Evolutionary conservation across 2,888 invertebrate species (phyloP).

Genomic region (Pilophorus perplexus): DNA sequence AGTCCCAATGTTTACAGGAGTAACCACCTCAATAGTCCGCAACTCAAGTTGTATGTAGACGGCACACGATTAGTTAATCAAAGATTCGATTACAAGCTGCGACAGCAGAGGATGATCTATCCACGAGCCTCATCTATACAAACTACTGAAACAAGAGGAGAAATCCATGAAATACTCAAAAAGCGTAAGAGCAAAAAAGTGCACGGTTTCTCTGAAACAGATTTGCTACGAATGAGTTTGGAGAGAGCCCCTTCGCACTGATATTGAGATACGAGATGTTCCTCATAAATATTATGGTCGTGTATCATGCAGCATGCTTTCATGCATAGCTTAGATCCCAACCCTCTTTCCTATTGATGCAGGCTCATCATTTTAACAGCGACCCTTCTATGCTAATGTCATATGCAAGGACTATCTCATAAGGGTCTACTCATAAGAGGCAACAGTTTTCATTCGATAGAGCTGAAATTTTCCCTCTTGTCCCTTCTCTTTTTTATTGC

Average conservation of each 20-base stretch:
- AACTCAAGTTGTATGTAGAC: no score
- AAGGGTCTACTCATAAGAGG: not conserved
- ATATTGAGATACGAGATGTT: conserved; percentile 19
- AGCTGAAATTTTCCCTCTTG: not conserved
- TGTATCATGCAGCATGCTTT: conserved; percentile 15
- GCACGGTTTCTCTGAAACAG: no score
- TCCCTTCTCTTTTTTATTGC: conserved; percentile 20
- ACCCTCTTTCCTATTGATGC: conserved; percentile 9
- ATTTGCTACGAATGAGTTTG: conserved; percentile 1
- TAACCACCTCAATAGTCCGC: no score
- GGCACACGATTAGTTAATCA: no score
- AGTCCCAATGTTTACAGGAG: no score
- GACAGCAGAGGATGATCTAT: no score
- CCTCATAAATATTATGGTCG: conserved; percentile 19
- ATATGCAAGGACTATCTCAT: conserved; percentile 13
- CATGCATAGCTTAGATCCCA: conserved; percentile 15
- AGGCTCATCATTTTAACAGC: conserved; percentile 36
- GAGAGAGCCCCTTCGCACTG: not conserved
- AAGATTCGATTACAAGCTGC: no score
- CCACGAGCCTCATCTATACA: no score
- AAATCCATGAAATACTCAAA: no score
- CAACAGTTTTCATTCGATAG: conserved; percentile 10
- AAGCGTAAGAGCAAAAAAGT: no score
- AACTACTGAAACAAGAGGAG: no score
- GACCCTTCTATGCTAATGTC: conserved; percentile 36